Evolutionary conservation across 2,888 invertebrate species (phyloP).

Genomic region (Netelia virgata): DNA sequence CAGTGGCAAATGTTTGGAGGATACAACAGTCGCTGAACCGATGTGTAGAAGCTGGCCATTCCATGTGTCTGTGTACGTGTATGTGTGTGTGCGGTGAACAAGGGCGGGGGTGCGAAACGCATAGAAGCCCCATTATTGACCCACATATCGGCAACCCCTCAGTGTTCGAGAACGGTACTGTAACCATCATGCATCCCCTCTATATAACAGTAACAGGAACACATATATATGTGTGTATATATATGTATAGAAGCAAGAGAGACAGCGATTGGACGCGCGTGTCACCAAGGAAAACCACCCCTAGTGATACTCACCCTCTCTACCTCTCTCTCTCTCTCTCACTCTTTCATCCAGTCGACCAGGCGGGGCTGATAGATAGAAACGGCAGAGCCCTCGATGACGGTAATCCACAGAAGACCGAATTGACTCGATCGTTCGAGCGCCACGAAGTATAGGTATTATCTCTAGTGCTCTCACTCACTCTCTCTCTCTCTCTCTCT

Average conservation of each 20-base stretch:
- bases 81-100: not conserved
- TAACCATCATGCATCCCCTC: not conserved
- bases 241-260: conserved; percentile 2
- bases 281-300: conserved; percentile 66
- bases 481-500: not conserved
- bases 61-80: not conserved
- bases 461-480: not conserved
- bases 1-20: conserved; percentile 57
- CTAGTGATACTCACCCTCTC: conserved; percentile 26
- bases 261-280: conserved; percentile 53
- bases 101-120: conserved; percentile 20
- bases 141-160: conserved; percentile 47
- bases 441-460: conserved; percentile 28
- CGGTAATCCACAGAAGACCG: conserved; percentile 61
- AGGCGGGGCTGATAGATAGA: conserved; percentile 31
- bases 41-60: conserved; percentile 2
- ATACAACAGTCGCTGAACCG: conserved; percentile 40
- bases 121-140: conserved; percentile 60
- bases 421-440: conserved; percentile 66
- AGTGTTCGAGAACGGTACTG: conserved; percentile 6
- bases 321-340: not conserved
- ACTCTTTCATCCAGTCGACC: not conserved
- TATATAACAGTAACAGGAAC: not conserved
- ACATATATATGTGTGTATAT: too few relatives aligned
- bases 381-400: conserved; percentile 53